Percentiles rank a stretch among this genome's conserved stretches.
Evolutionary conservation across 2,113 vertebrate genomes (phyloP).

Genomic region (Engraulis encrasicolus): DNA sequence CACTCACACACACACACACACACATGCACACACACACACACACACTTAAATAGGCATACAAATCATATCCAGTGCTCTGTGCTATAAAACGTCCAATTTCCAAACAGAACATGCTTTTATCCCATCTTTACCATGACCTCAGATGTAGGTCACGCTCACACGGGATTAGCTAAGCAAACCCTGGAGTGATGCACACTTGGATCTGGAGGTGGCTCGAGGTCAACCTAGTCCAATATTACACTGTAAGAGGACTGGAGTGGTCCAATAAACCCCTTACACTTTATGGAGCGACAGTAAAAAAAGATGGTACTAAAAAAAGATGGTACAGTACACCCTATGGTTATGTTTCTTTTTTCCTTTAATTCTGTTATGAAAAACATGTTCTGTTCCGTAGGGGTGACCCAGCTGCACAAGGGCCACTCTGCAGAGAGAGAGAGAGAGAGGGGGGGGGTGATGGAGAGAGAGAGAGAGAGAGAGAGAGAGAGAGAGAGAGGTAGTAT

Average conservation of each 20-base stretch:
- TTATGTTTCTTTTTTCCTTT: neutral
- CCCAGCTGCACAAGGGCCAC: neutral
- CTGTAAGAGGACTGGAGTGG: neutral
- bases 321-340: neutral
- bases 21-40: neutral
- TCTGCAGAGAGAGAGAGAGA: no score
- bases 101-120: neutral
- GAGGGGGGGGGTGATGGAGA: no score
- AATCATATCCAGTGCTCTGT: neutral
- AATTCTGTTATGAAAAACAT: neutral
- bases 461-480: no score
- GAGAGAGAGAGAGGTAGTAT: no score
- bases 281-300: slow-evolving; percentile 4
- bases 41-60: neutral
- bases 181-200: neutral
- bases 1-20: neutral
- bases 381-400: neutral
- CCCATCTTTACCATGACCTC: neutral
- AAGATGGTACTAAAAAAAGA: neutral
- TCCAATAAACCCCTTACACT: neutral
- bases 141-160: neutral
- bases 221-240: neutral
- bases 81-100: neutral
- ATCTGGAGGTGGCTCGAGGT: neutral
- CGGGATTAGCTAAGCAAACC: neutral